Evolutionary conservation across 2,888 invertebrate genomes (phyloP), one percentile per base, ranked within the genome.

Genomic region (Lasioglossum morio): DNA sequence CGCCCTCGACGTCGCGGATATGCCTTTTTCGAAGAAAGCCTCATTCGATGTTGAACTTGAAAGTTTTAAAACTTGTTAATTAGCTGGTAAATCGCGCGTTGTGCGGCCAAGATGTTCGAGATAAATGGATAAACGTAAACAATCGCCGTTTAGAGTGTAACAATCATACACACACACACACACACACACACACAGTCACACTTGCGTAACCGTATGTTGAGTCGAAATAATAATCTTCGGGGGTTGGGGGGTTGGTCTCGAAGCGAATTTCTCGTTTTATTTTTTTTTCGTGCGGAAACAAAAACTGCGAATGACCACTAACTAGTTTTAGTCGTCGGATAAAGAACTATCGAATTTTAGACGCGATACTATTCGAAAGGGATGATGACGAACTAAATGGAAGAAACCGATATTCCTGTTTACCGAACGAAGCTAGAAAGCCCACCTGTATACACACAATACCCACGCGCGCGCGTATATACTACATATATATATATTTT

Each of bases 1-100:
- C 92, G 91, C 93, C 91, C 90, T 92, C 90, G 92, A 92, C 93
- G 92, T 94, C 92, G 92, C 92, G 92, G 92, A 93, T 37, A 73
- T 93, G 94, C 94, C 94, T 94, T 94, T 93, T 92, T 87, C 79
- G 87, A 90, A 85, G 88, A 89, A 88, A 92, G 88, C 93, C 94
- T 94, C 94, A 93, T 94, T 94, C 91, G 94, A 94, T 93, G 95
- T 95, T 95, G 93, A 95, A 94, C 93, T 94, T 93, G 92, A 94
- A 94, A 95, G 94, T 94, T 95, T 94, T 94, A 94, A 95, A 92
- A 92, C 92, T 93, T 95, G 95, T 95, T 95, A 90, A 90, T 91
- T 91, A 91, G 91, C 91, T 91, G 81, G 90, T 91, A 63, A 82
- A 87, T 78, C 40, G 14, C 40, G 85, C 79, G 87, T 86, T 72